A percentile compares a stretch with the other conserved stretches of the same genome.
These are phyloP conservation scores for Vollenhovia emeryi DNA, from an alignment of 1,140 invertebrate genomes.

Conservation along the genomic window DNA sequence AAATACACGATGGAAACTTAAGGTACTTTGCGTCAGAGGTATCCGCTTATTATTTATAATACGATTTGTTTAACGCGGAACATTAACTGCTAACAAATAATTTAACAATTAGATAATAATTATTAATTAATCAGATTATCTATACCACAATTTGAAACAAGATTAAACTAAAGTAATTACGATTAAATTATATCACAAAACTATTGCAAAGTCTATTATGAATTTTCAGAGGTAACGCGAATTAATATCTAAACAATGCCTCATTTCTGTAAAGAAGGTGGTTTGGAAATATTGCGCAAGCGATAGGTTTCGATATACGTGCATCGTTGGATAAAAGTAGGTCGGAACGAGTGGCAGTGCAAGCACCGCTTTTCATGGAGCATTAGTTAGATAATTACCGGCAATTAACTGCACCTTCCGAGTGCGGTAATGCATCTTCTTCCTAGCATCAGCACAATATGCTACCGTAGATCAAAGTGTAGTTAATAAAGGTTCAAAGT, in stretches of 20 bases:
- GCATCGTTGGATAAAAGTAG: conserved; percentile 21
- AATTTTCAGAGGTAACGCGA: not conserved
- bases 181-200: not conserved
- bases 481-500: not conserved
- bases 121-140: not conserved
- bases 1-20: not conserved
- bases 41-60: not conserved
- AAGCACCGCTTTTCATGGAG: conserved; percentile 27
- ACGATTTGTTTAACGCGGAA: not conserved
- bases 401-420: conserved; percentile 40
- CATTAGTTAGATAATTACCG: conserved; percentile 54
- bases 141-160: not conserved
- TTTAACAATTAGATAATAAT: conserved; percentile 3
- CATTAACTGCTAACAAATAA: not conserved
- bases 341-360: conserved; percentile 3
- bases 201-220: not conserved
- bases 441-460: conserved; percentile 7
- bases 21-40: not conserved
- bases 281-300: conserved; percentile 14
- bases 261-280: not conserved
- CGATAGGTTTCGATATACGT: not conserved
- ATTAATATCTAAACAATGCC: not conserved
- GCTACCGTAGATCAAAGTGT: not conserved
- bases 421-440: conserved; percentile 41
- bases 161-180: not conserved